A percentile compares a stretch with the other conserved stretches of the same genome.
These are phyloP conservation scores for human (Homo sapiens) DNA, from an alignment of 2,113 vertebrate species.

Conservation along the genomic window DNA sequence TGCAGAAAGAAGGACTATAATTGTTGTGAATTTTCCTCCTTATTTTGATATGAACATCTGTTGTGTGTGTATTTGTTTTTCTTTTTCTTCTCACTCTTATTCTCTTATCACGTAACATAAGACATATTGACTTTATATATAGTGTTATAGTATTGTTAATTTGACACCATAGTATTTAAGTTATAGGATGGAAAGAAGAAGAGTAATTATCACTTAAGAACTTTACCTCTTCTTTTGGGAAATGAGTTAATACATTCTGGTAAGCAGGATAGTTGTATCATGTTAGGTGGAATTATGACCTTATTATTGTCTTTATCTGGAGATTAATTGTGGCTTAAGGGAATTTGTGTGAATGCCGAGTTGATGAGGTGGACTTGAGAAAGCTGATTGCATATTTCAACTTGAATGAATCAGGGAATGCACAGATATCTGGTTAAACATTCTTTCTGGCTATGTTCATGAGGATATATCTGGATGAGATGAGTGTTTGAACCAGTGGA, in stretches of 20 bases:
- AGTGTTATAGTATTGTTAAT: not conserved
- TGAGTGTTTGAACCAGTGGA: not conserved
- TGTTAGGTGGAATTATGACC: not conserved
- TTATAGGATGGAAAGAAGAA: not conserved
- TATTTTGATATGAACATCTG: not conserved
- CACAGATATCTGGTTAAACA: not conserved
- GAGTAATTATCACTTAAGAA: not conserved
- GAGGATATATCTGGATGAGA: not conserved
- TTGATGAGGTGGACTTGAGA: not conserved
- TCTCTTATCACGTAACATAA: not conserved
- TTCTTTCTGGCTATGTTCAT: not conserved
- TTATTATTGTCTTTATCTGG: not conserved
- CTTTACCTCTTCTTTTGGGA: not conserved
- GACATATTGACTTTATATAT: not conserved
- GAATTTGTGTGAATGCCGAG: not conserved
- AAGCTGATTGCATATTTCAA: not conserved
- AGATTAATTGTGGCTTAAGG: not conserved
- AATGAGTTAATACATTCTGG: not conserved
- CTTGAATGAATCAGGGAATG: not conserved
- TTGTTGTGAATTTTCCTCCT: not conserved
- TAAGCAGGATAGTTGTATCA: not conserved
- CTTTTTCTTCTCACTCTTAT: not conserved
- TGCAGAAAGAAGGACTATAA: not conserved
- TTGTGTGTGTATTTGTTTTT: not conserved
- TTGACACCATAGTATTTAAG: not conserved